Evolutionary conservation across 1,140 invertebrate genomes (phyloP).

Genomic region (Gryon sp.): DNA sequence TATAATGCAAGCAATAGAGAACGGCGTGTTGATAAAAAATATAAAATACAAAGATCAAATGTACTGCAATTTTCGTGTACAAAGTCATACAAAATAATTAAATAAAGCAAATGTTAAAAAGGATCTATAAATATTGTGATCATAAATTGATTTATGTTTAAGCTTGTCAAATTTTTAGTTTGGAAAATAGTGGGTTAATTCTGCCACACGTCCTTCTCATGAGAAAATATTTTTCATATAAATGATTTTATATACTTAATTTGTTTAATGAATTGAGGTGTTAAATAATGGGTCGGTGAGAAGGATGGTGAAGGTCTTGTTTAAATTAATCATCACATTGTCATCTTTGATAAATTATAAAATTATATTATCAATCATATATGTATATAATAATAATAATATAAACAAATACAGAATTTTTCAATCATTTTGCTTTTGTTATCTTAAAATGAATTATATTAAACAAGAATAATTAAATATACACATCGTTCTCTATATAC

Average conservation of each 20-base stretch:
- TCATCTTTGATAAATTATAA: conserved; percentile 69
- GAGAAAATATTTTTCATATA: too few relatives aligned
- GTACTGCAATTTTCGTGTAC: too few relatives aligned
- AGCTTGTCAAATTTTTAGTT: not conserved
- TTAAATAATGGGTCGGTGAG: conserved; percentile 60
- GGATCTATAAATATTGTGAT: not conserved
- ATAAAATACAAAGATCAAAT: conserved; percentile 1
- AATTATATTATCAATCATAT: conserved; percentile 72
- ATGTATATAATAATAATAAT: too few relatives aligned
- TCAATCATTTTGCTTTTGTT: too few relatives aligned
- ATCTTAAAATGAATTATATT: conserved; percentile 25
- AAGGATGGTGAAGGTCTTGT: conserved; percentile 69
- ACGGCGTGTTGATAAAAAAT: conserved; percentile 66
- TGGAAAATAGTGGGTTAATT: conserved; percentile 59
- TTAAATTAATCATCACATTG: conserved; percentile 73
- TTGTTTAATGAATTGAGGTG: conserved; percentile 51
- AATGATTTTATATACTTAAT: too few relatives aligned
- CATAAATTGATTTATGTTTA: not conserved
- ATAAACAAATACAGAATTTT: conserved; percentile 69
- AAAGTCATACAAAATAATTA: not conserved
- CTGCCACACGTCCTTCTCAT: conserved; percentile 62
- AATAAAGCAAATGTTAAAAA: not conserved
- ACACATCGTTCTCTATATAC: conserved; percentile 75
- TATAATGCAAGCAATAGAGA: conserved; percentile 66
- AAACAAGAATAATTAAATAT: conserved; percentile 57